These are phyloP conservation scores for Pipistrellus pygmaeus DNA, from an alignment of 2,797 vertebrate genomes.

Conservation along the genomic window DNA sequence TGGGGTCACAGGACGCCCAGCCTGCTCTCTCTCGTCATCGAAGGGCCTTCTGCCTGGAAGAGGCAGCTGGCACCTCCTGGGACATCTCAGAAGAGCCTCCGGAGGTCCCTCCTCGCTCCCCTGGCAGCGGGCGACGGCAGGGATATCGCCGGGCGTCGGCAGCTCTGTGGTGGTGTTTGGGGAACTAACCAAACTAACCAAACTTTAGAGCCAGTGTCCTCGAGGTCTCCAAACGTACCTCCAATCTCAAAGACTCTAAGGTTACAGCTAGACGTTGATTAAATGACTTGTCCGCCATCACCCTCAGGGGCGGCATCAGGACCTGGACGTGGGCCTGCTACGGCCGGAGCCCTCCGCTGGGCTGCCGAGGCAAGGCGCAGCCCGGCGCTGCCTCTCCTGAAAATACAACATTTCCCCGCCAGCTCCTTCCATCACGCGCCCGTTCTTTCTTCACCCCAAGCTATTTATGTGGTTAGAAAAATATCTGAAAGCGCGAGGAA, in stretches of 20 bases:
- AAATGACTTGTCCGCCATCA: not conserved
- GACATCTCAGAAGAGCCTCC: not conserved
- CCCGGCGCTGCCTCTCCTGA: not conserved
- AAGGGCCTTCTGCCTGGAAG: not conserved
- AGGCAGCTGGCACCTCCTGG: not conserved
- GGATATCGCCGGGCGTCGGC: not conserved
- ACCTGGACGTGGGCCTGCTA: not conserved
- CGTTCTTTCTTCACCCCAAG: constrained; percentile 14
- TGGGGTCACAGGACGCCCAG: not conserved
- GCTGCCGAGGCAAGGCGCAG: not conserved
- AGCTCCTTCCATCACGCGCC: not conserved
- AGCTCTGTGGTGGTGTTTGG: not conserved
- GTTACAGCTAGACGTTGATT: not conserved
- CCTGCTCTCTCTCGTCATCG: not conserved
- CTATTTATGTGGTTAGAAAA: constrained; percentile 51
- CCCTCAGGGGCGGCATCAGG: not conserved
- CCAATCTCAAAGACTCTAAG: not conserved
- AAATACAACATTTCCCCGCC: constrained; percentile 1
- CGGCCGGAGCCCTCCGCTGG: too few relatives aligned
- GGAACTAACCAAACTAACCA: not conserved
- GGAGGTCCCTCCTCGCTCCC: not conserved
- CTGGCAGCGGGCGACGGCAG: not conserved
- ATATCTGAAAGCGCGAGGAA: constrained; percentile 45
- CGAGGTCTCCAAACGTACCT: not conserved
- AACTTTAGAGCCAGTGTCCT: not conserved